These are phyloP conservation scores for Otus scops DNA, from an alignment of 2,797 vertebrate genomes.

Conservation along the genomic window DNA sequence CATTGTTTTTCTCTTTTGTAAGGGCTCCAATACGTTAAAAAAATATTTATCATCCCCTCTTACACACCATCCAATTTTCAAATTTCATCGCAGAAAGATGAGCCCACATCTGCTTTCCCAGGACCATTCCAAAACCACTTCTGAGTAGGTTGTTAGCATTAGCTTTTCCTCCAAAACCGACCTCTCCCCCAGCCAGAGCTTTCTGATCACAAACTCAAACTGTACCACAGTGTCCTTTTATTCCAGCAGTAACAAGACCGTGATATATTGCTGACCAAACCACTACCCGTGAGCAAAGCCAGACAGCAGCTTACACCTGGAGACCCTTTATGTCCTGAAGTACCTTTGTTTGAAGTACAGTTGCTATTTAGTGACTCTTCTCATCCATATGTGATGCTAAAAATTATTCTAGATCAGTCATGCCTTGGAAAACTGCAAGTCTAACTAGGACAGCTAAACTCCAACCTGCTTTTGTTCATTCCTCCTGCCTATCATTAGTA, in stretches of 20 bases:
- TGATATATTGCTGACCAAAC: not conserved
- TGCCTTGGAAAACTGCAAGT: not conserved
- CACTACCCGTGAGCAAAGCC: not conserved
- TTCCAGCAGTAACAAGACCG: not conserved
- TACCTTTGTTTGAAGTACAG: not conserved
- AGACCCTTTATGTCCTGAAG: not conserved
- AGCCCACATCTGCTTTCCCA: not conserved
- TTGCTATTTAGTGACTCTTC: not conserved
- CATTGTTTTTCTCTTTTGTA: not conserved
- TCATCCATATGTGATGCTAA: not conserved
- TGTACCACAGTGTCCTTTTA: not conserved
- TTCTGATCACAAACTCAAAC: not conserved
- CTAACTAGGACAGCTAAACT: conserved; percentile 47
- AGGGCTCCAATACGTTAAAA: not conserved
- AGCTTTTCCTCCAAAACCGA: not conserved
- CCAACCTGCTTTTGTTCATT: conserved; percentile 29
- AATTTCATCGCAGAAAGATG: not conserved
- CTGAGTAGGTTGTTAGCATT: not conserved
- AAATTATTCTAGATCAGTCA: conserved; percentile 24
- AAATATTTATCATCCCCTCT: not conserved
- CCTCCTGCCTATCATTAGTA: conserved; percentile 12
- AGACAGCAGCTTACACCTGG: not conserved
- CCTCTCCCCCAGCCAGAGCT: not conserved
- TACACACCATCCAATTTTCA: not conserved
- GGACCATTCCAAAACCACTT: not conserved